phyloP scores from a whole-genome alignment of 2,113 vertebrate genomes.

The Notothenia coriiceps region DNA sequence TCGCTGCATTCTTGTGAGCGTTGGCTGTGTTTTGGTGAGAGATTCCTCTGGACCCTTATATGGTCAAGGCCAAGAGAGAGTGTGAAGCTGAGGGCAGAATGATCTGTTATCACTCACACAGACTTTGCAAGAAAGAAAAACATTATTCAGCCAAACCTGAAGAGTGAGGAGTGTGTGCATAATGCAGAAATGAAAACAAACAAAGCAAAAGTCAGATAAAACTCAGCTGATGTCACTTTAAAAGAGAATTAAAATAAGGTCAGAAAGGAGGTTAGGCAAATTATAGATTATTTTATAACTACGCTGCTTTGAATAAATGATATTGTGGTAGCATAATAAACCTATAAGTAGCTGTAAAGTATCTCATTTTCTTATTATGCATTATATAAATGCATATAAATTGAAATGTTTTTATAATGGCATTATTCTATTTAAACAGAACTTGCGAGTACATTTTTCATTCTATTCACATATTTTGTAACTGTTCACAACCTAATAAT shows the following conservation, averaged over 20 bases:
- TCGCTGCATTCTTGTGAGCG: constrained; percentile 59
- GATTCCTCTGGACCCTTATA: constrained; percentile 84
- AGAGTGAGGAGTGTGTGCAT: constrained; percentile 16
- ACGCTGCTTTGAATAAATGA: not conserved
- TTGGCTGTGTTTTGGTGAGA: constrained; percentile 75
- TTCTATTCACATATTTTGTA: not conserved
- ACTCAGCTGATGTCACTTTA: constrained; percentile 5
- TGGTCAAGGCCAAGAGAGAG: constrained; percentile 79
- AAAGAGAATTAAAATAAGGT: not conserved
- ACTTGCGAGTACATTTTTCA: not conserved
- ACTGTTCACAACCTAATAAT: not conserved
- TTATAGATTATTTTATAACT: not conserved
- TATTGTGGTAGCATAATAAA: constrained; percentile 19
- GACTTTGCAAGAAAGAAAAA: constrained; percentile 58
- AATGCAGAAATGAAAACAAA: constrained; percentile 8
- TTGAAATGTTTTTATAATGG: not conserved
- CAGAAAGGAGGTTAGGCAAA: constrained; percentile 19
- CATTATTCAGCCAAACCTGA: constrained; percentile 7
- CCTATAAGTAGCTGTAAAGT: not conserved
- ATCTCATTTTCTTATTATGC: not conserved
- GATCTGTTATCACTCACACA: constrained; percentile 76
- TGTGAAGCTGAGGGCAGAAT: constrained; percentile 57
- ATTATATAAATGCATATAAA: not conserved
- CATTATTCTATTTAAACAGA: not conserved
- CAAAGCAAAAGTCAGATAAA: not conserved